phyloP scores from a whole-genome alignment of 2,888 invertebrate genomes.

The Hecatera dysodea region DNA sequence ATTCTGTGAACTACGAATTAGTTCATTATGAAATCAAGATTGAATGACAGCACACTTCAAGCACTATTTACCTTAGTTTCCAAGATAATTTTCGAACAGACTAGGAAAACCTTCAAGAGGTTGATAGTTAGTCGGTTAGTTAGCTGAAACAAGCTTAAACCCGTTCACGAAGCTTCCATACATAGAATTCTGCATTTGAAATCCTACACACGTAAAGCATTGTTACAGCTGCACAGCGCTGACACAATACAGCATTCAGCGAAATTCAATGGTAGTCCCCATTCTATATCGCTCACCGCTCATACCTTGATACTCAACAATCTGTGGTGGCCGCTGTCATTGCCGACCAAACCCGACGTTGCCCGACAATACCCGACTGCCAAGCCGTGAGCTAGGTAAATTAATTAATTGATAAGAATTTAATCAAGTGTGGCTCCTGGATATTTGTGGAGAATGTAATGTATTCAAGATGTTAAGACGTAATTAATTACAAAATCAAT shows the following conservation, averaged over 20 bases:
- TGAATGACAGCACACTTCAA: too few relatives aligned
- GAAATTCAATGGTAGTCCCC: not conserved
- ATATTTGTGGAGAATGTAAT: slow-evolving; percentile 17
- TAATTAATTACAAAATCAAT: not conserved
- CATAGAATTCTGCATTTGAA: too few relatives aligned
- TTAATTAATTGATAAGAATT: slow-evolving; percentile 66
- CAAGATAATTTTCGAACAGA: too few relatives aligned
- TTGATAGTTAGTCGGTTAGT: too few relatives aligned
- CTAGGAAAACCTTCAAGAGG: too few relatives aligned
- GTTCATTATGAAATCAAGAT: too few relatives aligned
- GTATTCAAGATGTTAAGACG: not conserved
- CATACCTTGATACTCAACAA: slow-evolving; percentile 5
- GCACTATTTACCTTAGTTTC: too few relatives aligned
- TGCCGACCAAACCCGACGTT: slow-evolving; percentile 34
- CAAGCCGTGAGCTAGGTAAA: slow-evolving; percentile 58
- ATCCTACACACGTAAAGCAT: not conserved
- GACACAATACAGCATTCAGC: not conserved
- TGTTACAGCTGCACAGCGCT: not conserved
- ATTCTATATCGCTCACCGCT: slow-evolving; percentile 8
- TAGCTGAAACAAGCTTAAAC: too few relatives aligned
- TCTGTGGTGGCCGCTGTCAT: slow-evolving; percentile 44
- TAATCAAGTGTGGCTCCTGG: slow-evolving; percentile 49
- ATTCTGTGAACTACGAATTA: too few relatives aligned
- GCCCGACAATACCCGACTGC: slow-evolving; percentile 44
- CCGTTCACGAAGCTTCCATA: not conserved